phyloP scores from a whole-genome alignment of 2,888 invertebrate species.

The Girardia tigrina region DNA sequence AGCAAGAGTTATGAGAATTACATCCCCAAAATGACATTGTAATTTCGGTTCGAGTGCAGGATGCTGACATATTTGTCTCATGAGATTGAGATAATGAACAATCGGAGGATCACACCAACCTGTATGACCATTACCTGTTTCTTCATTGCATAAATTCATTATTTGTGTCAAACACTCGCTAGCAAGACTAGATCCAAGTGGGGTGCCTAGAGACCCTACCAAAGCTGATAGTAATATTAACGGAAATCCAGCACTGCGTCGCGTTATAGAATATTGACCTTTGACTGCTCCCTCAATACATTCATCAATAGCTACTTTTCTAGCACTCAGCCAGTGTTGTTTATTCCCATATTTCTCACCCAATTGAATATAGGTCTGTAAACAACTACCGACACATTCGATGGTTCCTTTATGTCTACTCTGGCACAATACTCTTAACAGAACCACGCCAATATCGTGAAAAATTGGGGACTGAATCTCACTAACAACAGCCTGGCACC shows the following conservation, averaged over 20 bases:
- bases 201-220: neutral
- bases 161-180: neutral
- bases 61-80: constrained; percentile 13
- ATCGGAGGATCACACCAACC: constrained; percentile 23
- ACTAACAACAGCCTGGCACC: neutral
- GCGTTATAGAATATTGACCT: neutral
- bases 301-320: neutral
- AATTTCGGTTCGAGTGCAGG: neutral
- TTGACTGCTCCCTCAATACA: neutral
- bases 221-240: neutral
- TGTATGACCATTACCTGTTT: neutral
- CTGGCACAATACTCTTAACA: neutral
- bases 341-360: neutral
- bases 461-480: neutral
- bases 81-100: constrained; percentile 11
- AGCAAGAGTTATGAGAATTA: neutral
- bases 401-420: neutral
- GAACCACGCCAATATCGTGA: neutral
- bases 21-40: neutral
- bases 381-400: neutral
- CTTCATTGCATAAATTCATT: neutral
- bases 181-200: neutral
- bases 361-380: neutral
- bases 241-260: neutral
- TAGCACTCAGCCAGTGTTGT: neutral